Evolutionary conservation across 2,888 invertebrate genomes (phyloP), one percentile per base, ranked within the genome.

Genomic region (Stenichneumon culpator): DNA sequence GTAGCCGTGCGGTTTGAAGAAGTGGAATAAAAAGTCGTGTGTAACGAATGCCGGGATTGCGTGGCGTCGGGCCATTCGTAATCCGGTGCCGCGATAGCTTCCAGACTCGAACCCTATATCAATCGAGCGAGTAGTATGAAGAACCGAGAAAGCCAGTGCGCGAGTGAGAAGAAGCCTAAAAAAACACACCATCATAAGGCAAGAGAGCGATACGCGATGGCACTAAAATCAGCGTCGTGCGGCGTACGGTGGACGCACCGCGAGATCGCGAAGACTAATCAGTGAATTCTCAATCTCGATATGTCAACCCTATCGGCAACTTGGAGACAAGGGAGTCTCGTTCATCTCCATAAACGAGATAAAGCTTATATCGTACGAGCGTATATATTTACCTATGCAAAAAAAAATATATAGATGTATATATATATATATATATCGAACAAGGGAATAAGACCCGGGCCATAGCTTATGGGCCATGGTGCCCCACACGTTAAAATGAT

Each of bases 21-120:
- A 47, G 44, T 25, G 32, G 39, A 82, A 57, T 47, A 83, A 80
- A 84, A 86, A 72, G 25, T 75, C 50, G 63, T 50, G 77, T 77
- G 69, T 87, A 87, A 87, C 86, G 86, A 86, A 87, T 87, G 87
- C 72, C 79, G 83, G 72, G 83, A 87, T 87, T 86, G 87, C 87
- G 82, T 87, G 87, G 86, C 82, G 82, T 78, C 81, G 44, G 79
- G 82, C 87, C 84, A 86, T 87, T 86, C 82, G 83, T 86, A 87
- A 87, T 84, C 74, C 85, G 74, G 39, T 79, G 70, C 70, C 44
- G 63, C 74, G 50, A 52, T 57, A 79, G 82, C 85, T 77, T 74
- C 83, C 79, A 86, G 84, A 82, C 84, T 84, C 82, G 82, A 84
- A 77, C 82, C 86, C 82, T 86, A 86, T 86, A 87, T 87, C 87